phyloP scores from a whole-genome alignment of 2,797 vertebrate genomes.

The Gymnoscopelus braueri region DNA sequence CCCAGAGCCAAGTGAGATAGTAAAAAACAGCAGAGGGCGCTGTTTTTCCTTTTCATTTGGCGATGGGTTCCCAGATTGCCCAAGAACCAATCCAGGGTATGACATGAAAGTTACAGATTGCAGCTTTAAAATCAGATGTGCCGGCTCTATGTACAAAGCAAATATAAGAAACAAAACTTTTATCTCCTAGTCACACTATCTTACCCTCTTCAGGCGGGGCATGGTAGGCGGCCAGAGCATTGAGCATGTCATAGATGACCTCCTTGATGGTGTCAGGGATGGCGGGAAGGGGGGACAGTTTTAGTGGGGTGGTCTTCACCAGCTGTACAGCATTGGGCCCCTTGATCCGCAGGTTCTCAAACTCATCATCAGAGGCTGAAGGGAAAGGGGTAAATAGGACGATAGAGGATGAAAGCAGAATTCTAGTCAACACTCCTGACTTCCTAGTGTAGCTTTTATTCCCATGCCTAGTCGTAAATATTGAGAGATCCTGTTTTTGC shows the following conservation, averaged over 20 bases:
- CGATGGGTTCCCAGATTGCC: no score
- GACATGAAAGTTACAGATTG: no score
- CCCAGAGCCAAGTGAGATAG: no score
- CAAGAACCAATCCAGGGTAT: no score
- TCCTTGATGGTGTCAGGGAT: conserved; percentile 97
- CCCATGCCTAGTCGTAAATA: no score
- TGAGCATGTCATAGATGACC: conserved; percentile 97
- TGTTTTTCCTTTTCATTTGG: no score
- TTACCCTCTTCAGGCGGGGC: conserved; percentile 95
- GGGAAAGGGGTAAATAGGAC: conserved; percentile 15
- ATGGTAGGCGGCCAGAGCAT: conserved; percentile 93
- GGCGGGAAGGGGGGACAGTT: conserved; percentile 88
- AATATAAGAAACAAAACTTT: not conserved
- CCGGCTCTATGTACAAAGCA: not conserved
- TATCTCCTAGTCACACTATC: conserved; percentile 20
- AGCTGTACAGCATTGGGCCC: conserved; percentile 95
- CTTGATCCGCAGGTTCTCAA: conserved; percentile 96
- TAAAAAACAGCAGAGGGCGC: no score
- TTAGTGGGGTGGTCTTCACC: conserved; percentile 94
- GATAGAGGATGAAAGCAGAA: no score
- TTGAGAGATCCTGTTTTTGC: no score
- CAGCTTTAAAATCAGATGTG: no score
- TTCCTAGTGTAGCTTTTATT: no score
- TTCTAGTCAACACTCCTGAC: no score
- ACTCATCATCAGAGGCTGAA: conserved; percentile 95